A percentile compares a stretch with the other conserved stretches of the same genome.
Evolutionary conservation across 2,888 invertebrate species (phyloP).

Genomic region (Lycocerus yunnanus): DNA sequence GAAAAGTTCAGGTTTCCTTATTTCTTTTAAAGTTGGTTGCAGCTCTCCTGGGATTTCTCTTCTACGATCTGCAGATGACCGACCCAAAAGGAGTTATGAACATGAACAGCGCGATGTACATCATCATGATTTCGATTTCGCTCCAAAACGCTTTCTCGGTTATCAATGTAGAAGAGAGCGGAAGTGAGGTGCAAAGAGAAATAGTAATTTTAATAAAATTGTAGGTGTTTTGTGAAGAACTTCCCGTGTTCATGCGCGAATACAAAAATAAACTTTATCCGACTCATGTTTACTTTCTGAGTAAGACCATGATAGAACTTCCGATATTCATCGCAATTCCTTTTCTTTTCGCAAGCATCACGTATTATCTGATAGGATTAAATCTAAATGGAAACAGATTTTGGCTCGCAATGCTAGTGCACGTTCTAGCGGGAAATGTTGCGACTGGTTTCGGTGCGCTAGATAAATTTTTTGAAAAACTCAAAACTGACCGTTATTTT

Average conservation of each 20-base stretch:
- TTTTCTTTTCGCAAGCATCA: slow-evolving; percentile 77
- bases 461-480: not conserved
- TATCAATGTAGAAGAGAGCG: slow-evolving; percentile 75
- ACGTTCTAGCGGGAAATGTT: slow-evolving; percentile 84
- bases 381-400: slow-evolving; percentile 71
- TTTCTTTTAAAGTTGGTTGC: not conserved
- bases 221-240: slow-evolving; percentile 87
- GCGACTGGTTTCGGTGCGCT: slow-evolving; percentile 84
- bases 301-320: slow-evolving; percentile 87
- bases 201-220: not conserved
- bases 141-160: slow-evolving; percentile 96
- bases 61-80: slow-evolving; percentile 61
- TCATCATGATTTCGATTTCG: slow-evolving; percentile 90
- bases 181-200: not conserved
- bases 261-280: slow-evolving; percentile 90
- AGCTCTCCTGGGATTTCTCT: not conserved
- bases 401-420: slow-evolving; percentile 74
- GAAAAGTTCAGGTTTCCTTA: not conserved
- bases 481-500: slow-evolving; percentile 40
- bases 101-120: slow-evolving; percentile 89
- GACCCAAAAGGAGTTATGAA: slow-evolving; percentile 92
- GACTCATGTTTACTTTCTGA: slow-evolving; percentile 87
- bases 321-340: slow-evolving; percentile 87
- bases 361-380: slow-evolving; percentile 89
- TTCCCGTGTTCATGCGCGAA: slow-evolving; percentile 88